phyloP scores from a whole-genome alignment of 2,888 invertebrate species.

The Sisyra nigra region DNA sequence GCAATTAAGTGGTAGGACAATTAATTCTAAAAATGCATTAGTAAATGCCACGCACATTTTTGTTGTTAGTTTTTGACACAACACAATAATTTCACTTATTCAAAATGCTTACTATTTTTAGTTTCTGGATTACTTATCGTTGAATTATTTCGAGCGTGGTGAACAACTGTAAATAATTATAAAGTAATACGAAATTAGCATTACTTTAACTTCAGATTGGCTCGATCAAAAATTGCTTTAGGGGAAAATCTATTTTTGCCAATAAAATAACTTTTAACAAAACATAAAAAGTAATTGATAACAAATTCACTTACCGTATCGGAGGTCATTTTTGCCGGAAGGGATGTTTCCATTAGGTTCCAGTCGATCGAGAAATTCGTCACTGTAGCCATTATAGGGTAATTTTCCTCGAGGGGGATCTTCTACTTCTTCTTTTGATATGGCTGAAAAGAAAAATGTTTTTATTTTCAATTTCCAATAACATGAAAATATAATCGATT shows the following conservation, averaged over 20 bases:
- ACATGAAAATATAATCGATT: too few species aligned
- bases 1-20: not conserved
- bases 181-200: not conserved
- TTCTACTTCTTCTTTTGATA: conserved; percentile 81
- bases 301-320: conserved; percentile 38
- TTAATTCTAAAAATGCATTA: not conserved
- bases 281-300: not conserved
- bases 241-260: not conserved
- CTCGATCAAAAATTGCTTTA: not conserved
- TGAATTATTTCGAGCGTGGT: not conserved
- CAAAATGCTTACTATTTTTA: conserved; percentile 1
- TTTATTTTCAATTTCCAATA: too few species aligned
- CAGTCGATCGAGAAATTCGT: conserved; percentile 83
- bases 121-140: conserved; percentile 1
- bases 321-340: conserved; percentile 63
- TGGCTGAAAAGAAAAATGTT: conserved; percentile 49
- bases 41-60: not conserved
- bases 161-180: conserved; percentile 1
- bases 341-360: conserved; percentile 90
- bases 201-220: not conserved
- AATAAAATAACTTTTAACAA: not conserved
- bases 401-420: conserved; percentile 56
- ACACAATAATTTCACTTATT: not conserved
- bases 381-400: conserved; percentile 84
- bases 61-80: not conserved